Percentiles rank a stretch among this genome's conserved stretches.
Conservation (phyloP, 2,888 invertebrate genomes). For the Polydrusus tereticollis region DNA sequence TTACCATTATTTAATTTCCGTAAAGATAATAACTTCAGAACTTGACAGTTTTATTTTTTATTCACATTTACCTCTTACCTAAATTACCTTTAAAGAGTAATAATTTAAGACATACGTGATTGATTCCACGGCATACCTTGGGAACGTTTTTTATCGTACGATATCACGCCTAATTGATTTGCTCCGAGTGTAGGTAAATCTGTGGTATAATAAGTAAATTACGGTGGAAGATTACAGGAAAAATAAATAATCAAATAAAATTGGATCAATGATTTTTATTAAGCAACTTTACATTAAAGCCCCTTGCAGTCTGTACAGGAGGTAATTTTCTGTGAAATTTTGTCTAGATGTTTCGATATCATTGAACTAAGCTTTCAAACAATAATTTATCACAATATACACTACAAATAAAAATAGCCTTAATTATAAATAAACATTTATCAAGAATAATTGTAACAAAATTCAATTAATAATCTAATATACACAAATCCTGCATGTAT, state of each 20-base stretch:
- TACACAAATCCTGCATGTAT: conserved; percentile 48
- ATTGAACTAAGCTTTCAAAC: conserved; percentile 39
- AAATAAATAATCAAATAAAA: conserved; percentile 8
- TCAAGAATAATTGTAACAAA: conserved; percentile 51
- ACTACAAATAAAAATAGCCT: conserved; percentile 50
- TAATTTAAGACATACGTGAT: no score
- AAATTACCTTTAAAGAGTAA: no score
- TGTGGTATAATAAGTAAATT: no score
- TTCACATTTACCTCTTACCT: no score
- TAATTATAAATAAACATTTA: conserved; percentile 51
- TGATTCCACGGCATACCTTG: no score
- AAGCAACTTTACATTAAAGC: conserved; percentile 68
- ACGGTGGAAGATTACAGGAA: neutral
- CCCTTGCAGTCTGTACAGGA: conserved; percentile 66
- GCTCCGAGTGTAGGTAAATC: no score
- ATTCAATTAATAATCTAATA: conserved; percentile 49
- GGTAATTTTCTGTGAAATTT: conserved; percentile 60
- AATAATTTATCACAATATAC: conserved; percentile 48
- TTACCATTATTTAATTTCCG: no score
- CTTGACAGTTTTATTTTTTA: no score
- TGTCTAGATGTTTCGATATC: conserved; percentile 28
- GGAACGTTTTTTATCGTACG: no score
- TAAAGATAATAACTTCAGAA: no score
- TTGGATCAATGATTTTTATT: conserved; percentile 59
- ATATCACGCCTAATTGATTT: no score